Evolutionary conservation across 2,888 invertebrate genomes (phyloP).

Genomic region (Ophion slaviceki): DNA sequence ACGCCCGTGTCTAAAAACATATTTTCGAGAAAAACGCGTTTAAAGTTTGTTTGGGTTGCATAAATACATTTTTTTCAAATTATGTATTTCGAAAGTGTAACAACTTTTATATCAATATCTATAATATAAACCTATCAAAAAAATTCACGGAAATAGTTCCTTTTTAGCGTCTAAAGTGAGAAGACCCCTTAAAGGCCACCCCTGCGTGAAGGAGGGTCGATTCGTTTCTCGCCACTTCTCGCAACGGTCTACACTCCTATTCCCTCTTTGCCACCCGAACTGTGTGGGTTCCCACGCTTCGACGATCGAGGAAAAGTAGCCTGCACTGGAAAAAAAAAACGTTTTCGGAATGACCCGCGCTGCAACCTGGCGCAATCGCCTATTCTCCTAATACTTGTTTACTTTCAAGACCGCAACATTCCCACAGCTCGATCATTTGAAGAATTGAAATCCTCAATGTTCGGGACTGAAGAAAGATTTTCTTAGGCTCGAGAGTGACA

Average conservation of each 20-base stretch:
- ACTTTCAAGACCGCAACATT: constrained; percentile 50
- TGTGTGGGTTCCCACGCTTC: background rate
- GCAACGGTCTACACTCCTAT: constrained; percentile 54
- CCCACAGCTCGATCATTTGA: background rate
- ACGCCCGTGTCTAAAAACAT: too few species aligned
- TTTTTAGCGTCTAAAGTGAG: too few species aligned
- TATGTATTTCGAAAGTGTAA: too few species aligned
- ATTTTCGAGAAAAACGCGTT: too few species aligned
- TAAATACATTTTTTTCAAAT: too few species aligned
- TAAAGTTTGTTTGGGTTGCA: too few species aligned
- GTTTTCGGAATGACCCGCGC: background rate
- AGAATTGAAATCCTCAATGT: constrained; percentile 18
- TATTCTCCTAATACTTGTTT: constrained; percentile 70
- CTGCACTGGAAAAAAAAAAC: background rate
- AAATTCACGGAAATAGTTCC: too few species aligned
- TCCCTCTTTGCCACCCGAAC: constrained; percentile 9
- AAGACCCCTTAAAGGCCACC: too few species aligned
- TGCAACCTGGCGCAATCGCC: constrained; percentile 44
- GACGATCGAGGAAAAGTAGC: background rate
- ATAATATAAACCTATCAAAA: too few species aligned
- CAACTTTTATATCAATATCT: too few species aligned
- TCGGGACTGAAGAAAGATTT: background rate
- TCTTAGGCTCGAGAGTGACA: too few species aligned
- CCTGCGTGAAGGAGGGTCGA: too few species aligned
- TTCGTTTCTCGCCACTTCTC: constrained; percentile 44